phyloP scores from a whole-genome alignment of 2,113 vertebrate genomes.

The Pedionomus torquatus region DNA sequence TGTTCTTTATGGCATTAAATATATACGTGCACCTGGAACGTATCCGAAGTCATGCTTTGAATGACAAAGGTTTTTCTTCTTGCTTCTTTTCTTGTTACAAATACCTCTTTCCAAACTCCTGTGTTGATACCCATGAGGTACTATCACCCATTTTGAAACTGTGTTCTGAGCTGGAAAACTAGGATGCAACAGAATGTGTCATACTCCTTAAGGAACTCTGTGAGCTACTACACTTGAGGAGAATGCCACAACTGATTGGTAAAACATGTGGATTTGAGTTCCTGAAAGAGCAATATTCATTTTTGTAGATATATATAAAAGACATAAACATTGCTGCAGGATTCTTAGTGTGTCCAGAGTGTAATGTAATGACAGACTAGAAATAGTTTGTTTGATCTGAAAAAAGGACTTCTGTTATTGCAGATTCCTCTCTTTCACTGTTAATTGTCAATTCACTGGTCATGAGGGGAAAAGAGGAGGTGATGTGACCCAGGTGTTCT shows the following conservation, averaged over 20 bases:
- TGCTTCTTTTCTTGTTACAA: no score
- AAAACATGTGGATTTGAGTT: not conserved
- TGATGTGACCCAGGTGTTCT: not conserved
- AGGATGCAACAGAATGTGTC: not conserved
- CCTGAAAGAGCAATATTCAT: not conserved
- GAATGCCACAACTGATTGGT: not conserved
- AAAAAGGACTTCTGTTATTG: not conserved
- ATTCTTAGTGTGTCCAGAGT: not conserved
- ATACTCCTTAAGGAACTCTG: constrained; percentile 22
- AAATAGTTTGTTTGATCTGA: not conserved
- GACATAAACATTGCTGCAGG: not conserved
- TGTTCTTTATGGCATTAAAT: not conserved
- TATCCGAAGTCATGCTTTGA: not conserved
- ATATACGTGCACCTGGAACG: not conserved
- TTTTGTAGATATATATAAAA: not conserved
- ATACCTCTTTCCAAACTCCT: not conserved
- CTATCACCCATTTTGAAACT: not conserved
- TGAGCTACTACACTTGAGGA: not conserved
- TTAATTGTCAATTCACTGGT: not conserved
- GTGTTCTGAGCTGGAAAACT: not conserved
- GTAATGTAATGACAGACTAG: not conserved
- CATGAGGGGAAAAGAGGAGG: not conserved
- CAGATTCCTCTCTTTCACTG: not conserved
- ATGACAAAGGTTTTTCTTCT: not conserved
- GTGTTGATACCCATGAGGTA: not conserved